Percentiles rank a stretch among this genome's conserved stretches.
Conservation (phyloP, 2,888 invertebrate genomes). For the Cheilosia vernalis region DNA sequence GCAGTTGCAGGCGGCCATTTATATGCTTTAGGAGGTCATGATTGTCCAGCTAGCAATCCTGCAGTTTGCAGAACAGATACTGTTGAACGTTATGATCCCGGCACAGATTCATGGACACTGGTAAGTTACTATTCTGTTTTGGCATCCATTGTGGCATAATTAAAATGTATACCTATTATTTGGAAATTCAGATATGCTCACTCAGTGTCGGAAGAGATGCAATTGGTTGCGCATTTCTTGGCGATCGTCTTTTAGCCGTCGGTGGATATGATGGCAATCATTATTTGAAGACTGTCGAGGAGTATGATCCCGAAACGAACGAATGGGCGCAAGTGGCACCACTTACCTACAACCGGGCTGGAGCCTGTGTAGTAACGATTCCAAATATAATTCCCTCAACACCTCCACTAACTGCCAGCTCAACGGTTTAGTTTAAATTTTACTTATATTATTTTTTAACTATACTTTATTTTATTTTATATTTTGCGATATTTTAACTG, state of each 20-base stretch:
- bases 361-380: conserved; percentile 92
- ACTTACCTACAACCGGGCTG: conserved; percentile 92
- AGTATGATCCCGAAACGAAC: conserved; percentile 93
- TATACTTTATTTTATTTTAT: conserved; percentile 15
- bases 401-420: conserved; percentile 80
- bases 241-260: conserved; percentile 89
- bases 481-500: conserved; percentile 10
- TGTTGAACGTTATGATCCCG: conserved; percentile 92
- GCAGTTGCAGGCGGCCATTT: conserved; percentile 94
- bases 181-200: conserved; percentile 86
- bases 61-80: conserved; percentile 93
- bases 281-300: conserved; percentile 93
- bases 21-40: conserved; percentile 97
- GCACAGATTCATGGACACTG: conserved; percentile 93
- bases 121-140: conserved; percentile 78
- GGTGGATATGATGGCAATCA: conserved; percentile 97
- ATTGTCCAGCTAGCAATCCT: conserved; percentile 94
- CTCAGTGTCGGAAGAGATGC: conserved; percentile 94
- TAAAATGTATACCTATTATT: too few species aligned
- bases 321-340: conserved; percentile 91
- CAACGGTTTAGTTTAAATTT: conserved; percentile 82
- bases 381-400: conserved; percentile 83
- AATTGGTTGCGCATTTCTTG: conserved; percentile 93
- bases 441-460: conserved; percentile 39
- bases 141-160: neutral